These are phyloP conservation scores for Porites australiensis DNA, from an alignment of 64 coral and sea anemone species.

Conservation along the genomic window DNA sequence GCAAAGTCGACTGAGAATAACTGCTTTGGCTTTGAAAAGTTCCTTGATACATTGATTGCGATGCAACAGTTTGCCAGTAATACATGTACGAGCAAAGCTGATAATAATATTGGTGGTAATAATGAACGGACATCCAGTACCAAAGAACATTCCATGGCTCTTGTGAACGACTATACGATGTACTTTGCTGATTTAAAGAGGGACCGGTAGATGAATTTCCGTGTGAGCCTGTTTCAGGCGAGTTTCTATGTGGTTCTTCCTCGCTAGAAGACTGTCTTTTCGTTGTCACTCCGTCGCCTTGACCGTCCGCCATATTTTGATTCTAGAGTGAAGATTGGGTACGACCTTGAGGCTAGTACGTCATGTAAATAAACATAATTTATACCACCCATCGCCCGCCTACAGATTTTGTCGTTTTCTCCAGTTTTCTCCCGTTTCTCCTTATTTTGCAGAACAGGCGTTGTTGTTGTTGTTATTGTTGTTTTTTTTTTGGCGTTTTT, in stretches of 20 bases:
- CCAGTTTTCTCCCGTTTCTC: too few species aligned
- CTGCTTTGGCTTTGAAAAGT: slow-evolving; percentile 17
- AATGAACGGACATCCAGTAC: slow-evolving; percentile 64
- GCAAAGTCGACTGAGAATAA: not conserved
- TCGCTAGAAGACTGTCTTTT: not conserved
- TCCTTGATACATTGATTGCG: slow-evolving; percentile 22
- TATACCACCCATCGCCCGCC: too few species aligned
- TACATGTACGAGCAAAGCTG: slow-evolving; percentile 42
- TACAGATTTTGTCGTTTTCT: too few species aligned
- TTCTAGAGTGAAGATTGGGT: not conserved
- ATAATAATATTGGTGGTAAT: slow-evolving; percentile 70
- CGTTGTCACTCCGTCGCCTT: not conserved
- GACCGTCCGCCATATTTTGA: slow-evolving; percentile 16
- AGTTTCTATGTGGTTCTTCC: not conserved
- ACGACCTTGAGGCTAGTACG: too few species aligned
- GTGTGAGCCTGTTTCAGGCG: not conserved
- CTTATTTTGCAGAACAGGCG: too few species aligned
- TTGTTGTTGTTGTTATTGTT: too few species aligned
- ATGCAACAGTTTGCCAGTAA: slow-evolving; percentile 59
- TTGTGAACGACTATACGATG: not conserved
- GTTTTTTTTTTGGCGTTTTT: too few species aligned
- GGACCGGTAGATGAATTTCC: not conserved
- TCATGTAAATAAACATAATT: too few species aligned
- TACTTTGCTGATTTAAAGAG: slow-evolving; percentile 1
- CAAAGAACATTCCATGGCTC: slow-evolving; percentile 32